Evolutionary conservation across 2,113 vertebrate species (phyloP), one percentile per base, ranked within the genome.

Genomic region (Cyprinodon tularosa): DNA sequence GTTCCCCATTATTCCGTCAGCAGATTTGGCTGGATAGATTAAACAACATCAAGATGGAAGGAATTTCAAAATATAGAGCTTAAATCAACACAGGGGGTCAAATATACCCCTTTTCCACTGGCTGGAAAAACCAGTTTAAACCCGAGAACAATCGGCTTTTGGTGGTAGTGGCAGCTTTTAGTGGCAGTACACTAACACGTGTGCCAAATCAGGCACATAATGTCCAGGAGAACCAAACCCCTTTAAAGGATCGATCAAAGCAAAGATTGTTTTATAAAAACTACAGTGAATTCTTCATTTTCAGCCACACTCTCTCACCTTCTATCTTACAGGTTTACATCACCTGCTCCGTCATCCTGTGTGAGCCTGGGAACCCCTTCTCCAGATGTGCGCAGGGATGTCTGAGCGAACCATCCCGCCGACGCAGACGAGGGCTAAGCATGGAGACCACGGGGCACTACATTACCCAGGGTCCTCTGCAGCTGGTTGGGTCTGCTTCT

Each of bases 311-410:
- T 29, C 36, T 53, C 44, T 60, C 36, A 12, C 39, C 3, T 64
- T 57, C 22, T 11, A 0, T 47, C 39, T 20, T 1, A 3, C 85
- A 92, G 91, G 86, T 93, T 1, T 91, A 85, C 81, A 81, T 92
- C 79, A 91, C 70, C 2, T 93, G 90, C 76, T 77, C 78, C 0
- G 90, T 94, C 48, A 91, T 94, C 76, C 70, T 95, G 80, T 95
- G 94, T 37, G 84, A 91, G 50, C 2, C 72, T 1, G 72, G 29
- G 3, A 87, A 77, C 63, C 39, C 86, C n/a, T 72, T 76, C 36
- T 93, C 91, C 72, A 93, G 94, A 50, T 95, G 94, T 69, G 74
- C 89, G n/a, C 81, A 90, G 73, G 93, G 93, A 5, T 94, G 94
- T 37, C n/a, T 89, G 69, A 29, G 5, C 0, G 57, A 71, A 9